Conservation (phyloP, 2,797 vertebrate genomes). For the Chiroxiphia lanceolata region DNA sequence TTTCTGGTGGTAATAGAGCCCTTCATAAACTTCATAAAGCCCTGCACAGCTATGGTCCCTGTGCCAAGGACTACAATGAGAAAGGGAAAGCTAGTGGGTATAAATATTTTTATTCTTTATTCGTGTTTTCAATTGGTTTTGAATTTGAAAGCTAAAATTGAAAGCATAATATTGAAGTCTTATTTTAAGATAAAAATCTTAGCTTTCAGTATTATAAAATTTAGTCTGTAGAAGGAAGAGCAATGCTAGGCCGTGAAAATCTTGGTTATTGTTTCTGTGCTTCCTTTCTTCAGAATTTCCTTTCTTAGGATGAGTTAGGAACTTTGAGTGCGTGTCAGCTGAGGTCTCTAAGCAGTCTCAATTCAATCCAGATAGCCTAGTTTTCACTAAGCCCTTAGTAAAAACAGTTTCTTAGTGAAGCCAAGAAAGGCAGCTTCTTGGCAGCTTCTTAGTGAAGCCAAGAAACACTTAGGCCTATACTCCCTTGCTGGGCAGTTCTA, state of each 20-base stretch:
- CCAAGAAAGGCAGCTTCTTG: too few species aligned
- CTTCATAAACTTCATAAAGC: neutral
- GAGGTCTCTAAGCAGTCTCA: neutral
- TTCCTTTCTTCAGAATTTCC: neutral
- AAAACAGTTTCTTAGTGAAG: neutral
- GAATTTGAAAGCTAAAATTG: neutral
- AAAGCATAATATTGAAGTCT: neutral
- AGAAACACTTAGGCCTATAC: too few species aligned
- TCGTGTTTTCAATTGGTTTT: neutral
- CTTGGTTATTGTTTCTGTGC: neutral
- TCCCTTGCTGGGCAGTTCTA: neutral
- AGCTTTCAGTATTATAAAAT: rapidly evolving
- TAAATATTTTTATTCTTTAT: neutral
- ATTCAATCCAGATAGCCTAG: neutral
- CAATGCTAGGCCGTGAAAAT: neutral
- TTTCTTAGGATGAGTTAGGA: neutral
- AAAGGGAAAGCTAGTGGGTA: neutral
- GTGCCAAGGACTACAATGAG: neutral
- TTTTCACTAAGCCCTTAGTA: neutral
- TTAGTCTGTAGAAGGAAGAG: neutral
- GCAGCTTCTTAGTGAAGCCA: neutral
- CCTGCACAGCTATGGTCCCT: neutral
- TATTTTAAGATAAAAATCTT: neutral
- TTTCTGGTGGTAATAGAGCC: rapidly evolving
- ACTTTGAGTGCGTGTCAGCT: neutral